Percentiles rank a stretch among this genome's conserved stretches.
Evolutionary conservation across 2,797 vertebrate species (phyloP).

Genomic region (Poeciliopsis paucimaculata): DNA sequence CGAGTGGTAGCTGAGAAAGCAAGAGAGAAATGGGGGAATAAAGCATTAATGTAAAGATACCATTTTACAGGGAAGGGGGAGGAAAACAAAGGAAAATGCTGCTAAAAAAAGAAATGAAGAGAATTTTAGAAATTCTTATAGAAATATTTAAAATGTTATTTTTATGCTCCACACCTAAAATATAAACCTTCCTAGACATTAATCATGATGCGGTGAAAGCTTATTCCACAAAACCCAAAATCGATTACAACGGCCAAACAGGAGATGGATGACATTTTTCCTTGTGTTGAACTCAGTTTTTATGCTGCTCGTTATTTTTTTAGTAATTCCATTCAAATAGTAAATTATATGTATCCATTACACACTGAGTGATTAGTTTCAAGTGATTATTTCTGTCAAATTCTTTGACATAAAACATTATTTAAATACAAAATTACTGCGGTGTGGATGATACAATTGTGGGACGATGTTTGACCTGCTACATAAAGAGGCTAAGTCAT

Average conservation of each 20-base stretch:
- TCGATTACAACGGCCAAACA: not conserved
- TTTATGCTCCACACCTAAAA: not conserved
- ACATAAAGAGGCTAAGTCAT: not conserved
- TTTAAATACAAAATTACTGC: not conserved
- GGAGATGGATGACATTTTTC: not conserved
- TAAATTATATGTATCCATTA: not conserved
- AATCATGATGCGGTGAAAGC: not conserved
- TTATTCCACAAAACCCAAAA: not conserved
- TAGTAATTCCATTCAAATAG: not conserved
- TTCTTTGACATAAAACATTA: not conserved
- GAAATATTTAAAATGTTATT: not conserved
- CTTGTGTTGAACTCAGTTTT: not conserved
- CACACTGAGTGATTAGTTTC: not conserved
- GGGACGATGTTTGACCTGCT: not conserved
- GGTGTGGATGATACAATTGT: not conserved
- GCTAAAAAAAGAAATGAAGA: not conserved
- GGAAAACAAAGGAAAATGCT: not conserved
- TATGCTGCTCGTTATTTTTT: not conserved
- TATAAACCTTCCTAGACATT: not conserved
- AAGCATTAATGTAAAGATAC: not conserved
- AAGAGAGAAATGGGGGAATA: not conserved
- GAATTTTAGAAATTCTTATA: not conserved
- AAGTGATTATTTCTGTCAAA: not conserved
- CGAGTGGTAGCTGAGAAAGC: conserved; percentile 13
- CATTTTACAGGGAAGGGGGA: not conserved